Evolutionary conservation across 2,888 invertebrate genomes (phyloP), one percentile per base, ranked within the genome.

Genomic region (Neelides folsomi): DNA sequence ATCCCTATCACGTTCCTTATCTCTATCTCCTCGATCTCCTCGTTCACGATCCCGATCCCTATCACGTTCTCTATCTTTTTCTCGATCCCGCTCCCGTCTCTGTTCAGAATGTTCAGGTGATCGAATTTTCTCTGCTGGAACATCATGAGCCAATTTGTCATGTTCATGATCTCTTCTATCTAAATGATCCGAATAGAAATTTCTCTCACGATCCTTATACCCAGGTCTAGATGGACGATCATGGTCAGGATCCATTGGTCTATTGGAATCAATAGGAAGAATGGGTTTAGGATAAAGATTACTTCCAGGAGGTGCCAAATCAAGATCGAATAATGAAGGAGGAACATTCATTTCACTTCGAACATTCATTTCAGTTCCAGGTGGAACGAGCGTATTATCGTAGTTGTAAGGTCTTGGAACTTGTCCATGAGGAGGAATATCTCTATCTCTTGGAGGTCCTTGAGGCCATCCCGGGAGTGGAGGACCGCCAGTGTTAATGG

Each of bases 1-100:
- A 9, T 67, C 66, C 27, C 68, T 64, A 18, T 66, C 67, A 19
- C 66, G 51, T 18, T 55, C 49, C 43, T 44, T 45, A 8, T 55
- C 44, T 53, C 49, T 40, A 12, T 52, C 40, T 7, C 54, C 51
- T 27, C 54, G 51, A 15, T 51, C 49, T 40, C 45, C 53, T 19
- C 51, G 48, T 27, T 35, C 48, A 43, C 35, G 43, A 19, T 37
- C 45, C 12, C 27, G 3, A 27, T 27, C 27, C 7, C 27, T 27
- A 5, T 27, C 27, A 3, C 27, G 3, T 27, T 27, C 27, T 27
- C 27, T 3, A 27, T 27, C 27, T 7, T 27, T 27, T 27, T 27
- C 27, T 27, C 27, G 3, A 7, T 27, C 27, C 27, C 27, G 27
- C 27, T 27, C 27, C 3, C 27, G 27, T 27, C 27, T 27, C 7